Percentiles rank a stretch among this genome's conserved stretches.
Evolutionary conservation across 1,140 invertebrate species (phyloP).

Genomic region (Penaeus chinensis): DNA sequence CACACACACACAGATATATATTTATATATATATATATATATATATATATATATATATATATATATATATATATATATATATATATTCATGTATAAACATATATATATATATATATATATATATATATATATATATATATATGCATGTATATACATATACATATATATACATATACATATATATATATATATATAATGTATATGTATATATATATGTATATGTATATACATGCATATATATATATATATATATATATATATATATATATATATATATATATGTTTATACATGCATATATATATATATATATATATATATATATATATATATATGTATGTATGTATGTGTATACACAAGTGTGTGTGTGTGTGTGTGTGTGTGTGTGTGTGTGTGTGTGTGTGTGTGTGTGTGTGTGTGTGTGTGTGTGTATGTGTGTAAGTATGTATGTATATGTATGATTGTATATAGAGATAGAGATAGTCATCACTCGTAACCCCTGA

Average conservation of each 20-base stretch:
- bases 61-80: too few relatives aligned
- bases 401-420: neutral
- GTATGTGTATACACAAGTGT: neutral
- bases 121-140: too few relatives aligned
- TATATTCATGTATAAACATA: too few relatives aligned
- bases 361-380: neutral
- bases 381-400: neutral
- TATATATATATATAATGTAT: neutral
- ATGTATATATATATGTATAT: neutral
- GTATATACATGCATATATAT: neutral
- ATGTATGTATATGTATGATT: too few relatives aligned
- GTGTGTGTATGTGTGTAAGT: neutral
- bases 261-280: constrained; percentile 22
- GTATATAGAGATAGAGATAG: too few relatives aligned
- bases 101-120: too few relatives aligned
- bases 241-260: constrained; percentile 18
- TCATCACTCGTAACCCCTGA: too few relatives aligned
- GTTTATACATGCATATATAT: neutral
- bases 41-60: too few relatives aligned
- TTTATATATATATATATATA: too few relatives aligned
- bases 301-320: neutral
- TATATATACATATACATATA: constrained; percentile 1
- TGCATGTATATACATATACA: too few relatives aligned
- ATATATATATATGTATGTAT: neutral
- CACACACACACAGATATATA: too few relatives aligned